Conservation (phyloP, 2,797 vertebrate genomes). For the Phrynocephalus vlangalii region DNA sequence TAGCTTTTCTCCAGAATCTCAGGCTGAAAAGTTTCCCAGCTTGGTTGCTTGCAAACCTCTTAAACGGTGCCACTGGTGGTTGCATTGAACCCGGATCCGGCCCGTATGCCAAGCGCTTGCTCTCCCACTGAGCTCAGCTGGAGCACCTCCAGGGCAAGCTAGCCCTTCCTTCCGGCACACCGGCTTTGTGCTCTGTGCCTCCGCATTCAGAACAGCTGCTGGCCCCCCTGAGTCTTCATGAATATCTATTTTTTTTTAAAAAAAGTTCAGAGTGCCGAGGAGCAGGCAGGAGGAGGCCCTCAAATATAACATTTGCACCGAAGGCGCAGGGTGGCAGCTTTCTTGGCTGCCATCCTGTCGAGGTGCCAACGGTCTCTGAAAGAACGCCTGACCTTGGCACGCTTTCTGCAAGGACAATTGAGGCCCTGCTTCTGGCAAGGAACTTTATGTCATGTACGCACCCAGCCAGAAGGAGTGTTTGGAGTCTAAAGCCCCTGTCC, state of each 20-base stretch:
- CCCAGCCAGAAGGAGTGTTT: slow-evolving; percentile 25
- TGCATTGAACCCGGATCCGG: not conserved
- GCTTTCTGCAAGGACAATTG: not conserved
- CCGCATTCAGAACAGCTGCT: not conserved
- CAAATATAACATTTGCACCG: not conserved
- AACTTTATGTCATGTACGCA: slow-evolving; percentile 49
- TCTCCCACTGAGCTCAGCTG: no score
- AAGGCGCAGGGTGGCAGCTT: no score
- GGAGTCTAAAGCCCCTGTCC: not conserved
- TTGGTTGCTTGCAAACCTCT: not conserved
- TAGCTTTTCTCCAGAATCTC: not conserved
- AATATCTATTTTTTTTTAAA: not conserved
- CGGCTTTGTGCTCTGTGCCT: not conserved
- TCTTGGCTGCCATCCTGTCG: not conserved
- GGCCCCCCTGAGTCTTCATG: not conserved
- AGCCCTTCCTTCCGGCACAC: not conserved
- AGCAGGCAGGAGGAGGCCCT: not conserved
- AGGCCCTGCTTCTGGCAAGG: slow-evolving; percentile 14
- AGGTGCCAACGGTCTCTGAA: not conserved
- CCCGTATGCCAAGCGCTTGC: not conserved
- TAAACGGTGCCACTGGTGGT: not conserved
- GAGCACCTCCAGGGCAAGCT: not conserved
- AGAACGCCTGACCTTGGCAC: not conserved
- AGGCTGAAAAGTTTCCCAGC: not conserved
- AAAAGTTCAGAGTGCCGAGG: not conserved